A percentile compares a stretch with the other conserved stretches of the same genome.
Evolutionary conservation across 2,888 invertebrate genomes (phyloP).

Genomic region (Zonitis immaculata): DNA sequence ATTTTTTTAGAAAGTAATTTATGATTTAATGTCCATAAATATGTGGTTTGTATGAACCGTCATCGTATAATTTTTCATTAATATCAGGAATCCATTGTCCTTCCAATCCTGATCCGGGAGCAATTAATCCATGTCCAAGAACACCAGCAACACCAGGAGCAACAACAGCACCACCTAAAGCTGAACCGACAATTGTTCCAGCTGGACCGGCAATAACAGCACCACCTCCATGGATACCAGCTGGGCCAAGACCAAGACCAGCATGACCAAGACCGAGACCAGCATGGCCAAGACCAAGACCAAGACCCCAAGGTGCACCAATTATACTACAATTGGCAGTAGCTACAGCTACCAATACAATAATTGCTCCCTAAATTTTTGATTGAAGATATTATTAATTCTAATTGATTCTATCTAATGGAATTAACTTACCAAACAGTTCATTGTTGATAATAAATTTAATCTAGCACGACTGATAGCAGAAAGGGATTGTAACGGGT

Average conservation of each 20-base stretch:
- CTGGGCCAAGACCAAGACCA: conserved; percentile 9
- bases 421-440: conserved; percentile 18
- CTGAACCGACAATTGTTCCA: too few relatives aligned
- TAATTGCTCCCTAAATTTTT: conserved; percentile 5
- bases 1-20: background rate
- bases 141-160: conserved; percentile 6
- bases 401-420: background rate
- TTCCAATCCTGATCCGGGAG: conserved; percentile 22
- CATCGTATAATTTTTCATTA: conserved; percentile 35
- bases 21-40: conserved; percentile 21
- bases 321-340: conserved; percentile 11
- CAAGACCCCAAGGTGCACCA: conserved; percentile 6
- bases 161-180: conserved; percentile 1
- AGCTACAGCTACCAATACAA: conserved; percentile 15
- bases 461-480: conserved; percentile 11
- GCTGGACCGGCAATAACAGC: conserved; percentile 8
- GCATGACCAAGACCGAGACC: background rate
- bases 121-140: conserved; percentile 4
- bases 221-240: conserved; percentile 10
- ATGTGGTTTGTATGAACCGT: conserved; percentile 37
- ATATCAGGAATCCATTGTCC: conserved; percentile 38
- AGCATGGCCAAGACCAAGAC: background rate
- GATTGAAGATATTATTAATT: background rate
- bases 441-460: conserved; percentile 13
- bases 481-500: conserved; percentile 10